Percentiles rank a stretch among this genome's conserved stretches.
Evolutionary conservation across 2,888 invertebrate species (phyloP).

Genomic region (Agriotes lineatus): DNA sequence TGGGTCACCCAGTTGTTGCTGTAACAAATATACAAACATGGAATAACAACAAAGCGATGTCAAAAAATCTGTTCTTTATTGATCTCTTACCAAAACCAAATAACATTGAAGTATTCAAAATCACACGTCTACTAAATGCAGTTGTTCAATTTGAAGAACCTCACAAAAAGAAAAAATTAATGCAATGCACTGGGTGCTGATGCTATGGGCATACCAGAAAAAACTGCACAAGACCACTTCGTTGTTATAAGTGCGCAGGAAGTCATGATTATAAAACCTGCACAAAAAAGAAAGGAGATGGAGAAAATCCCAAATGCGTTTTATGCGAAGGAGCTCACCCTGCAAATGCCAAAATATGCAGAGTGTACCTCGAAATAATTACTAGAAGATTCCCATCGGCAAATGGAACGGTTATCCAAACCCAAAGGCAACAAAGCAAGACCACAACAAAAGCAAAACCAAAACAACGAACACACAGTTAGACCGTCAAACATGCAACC

Average conservation of each 20-base stretch:
- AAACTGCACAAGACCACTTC: background rate
- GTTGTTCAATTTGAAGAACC: conserved; percentile 1
- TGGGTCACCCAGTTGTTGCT: background rate
- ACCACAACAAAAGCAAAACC: background rate
- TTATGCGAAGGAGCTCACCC: background rate
- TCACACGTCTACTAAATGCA: conserved; percentile 5
- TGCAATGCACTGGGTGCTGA: background rate
- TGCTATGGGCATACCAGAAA: background rate
- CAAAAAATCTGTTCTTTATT: no score
- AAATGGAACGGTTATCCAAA: background rate
- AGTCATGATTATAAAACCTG: no score
- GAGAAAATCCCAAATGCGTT: background rate
- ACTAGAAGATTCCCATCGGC: conserved; percentile 3
- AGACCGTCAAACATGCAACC: background rate
- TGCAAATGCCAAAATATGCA: background rate
- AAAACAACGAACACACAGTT: background rate
- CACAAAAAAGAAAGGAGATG: no score
- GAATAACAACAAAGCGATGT: no score
- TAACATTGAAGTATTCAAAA: background rate
- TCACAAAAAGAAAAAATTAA: background rate
- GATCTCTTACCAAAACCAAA: background rate
- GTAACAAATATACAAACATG: background rate
- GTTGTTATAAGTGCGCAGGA: background rate
- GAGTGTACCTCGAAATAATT: background rate
- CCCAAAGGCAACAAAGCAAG: background rate